Evolutionary conservation across 2,113 vertebrate species (phyloP).

Genomic region (Podocnemis expansa): DNA sequence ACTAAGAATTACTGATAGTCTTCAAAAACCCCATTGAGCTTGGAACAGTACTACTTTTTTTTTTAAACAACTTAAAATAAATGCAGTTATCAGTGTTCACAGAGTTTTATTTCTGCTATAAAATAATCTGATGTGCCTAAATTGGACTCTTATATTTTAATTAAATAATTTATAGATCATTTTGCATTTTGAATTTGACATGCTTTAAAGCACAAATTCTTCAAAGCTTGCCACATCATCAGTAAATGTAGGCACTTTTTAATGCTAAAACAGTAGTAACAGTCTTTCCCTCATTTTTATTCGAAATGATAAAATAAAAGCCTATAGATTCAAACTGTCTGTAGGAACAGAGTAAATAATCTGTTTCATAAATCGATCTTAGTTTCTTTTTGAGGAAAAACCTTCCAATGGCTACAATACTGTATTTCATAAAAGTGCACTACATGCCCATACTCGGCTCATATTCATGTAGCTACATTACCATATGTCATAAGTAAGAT

Average conservation of each 20-base stretch:
- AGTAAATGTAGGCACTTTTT: background rate
- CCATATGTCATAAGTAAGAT: background rate
- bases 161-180: background rate
- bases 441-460: background rate
- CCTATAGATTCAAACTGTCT: slow-evolving; percentile 68
- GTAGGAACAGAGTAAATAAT: slow-evolving; percentile 48
- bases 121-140: background rate
- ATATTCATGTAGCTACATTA: background rate
- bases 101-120: background rate
- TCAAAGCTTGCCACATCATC: background rate
- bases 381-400: slow-evolving; percentile 14
- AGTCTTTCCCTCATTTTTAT: slow-evolving; percentile 35
- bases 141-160: background rate
- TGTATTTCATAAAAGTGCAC: background rate
- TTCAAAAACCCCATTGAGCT: background rate
- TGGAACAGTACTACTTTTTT: background rate
- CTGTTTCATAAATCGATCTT: slow-evolving; percentile 38
- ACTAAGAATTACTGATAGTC: background rate
- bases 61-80: background rate
- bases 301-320: slow-evolving; percentile 56
- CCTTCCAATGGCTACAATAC: background rate
- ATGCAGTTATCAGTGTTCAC: background rate
- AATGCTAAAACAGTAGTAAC: slow-evolving; percentile 32
- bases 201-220: slow-evolving; percentile 21
- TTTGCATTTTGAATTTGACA: slow-evolving; percentile 47